Evolutionary conservation across 2,797 vertebrate species (phyloP), one percentile per base, ranked within the genome.

Genomic region (Oryzias dopingdopingensis): DNA sequence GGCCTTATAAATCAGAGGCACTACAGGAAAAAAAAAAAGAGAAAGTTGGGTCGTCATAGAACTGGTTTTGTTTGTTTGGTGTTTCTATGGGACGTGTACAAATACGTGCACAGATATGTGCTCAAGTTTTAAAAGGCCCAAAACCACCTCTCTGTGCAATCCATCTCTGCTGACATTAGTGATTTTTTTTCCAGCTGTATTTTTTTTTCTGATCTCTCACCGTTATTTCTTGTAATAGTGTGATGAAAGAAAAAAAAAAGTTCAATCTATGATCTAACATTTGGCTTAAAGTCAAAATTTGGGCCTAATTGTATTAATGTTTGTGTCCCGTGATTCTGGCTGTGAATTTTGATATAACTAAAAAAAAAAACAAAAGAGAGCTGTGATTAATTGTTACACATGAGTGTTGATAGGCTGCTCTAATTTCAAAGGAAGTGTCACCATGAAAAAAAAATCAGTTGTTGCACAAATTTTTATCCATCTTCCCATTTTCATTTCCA

Each of bases 121-220:
- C 69, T 69, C 64, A 4, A 42, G 37, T 49, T 58, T 45, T 6
- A 18, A 26, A 71, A 42, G 54, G 49, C 41, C 65, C 32, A 37
- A 2, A 53, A 18, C 86, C 85, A 87, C 78, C 74, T 85, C 79
- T 70, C 8, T 50, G 24, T 60, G n/a, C 57, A 51, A 47, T 56
- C 43, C 17, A 23, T 57, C 24, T 56, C 49, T 37, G 42, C 52
- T 57, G 63, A 59, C 22, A 44, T 18, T 5, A 59, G 14, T 37
- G 26, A 29, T 29, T 29, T 32, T 32, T 32, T 37, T 37, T 37
- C 3, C 32, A 37, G 3, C 10, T 12, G 1, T 37, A 37, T 37
- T 37, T 37, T 37, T 13, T 66, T 67, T 63, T 8, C 42, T 13
- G 59, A 68, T 69, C 59, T 56, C 49, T 55, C 17, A 44, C 17